Percentiles rank a stretch among this genome's conserved stretches.
These are phyloP conservation scores for Aromia moschata DNA, from an alignment of 2,888 invertebrate genomes.

Conservation along the genomic window DNA sequence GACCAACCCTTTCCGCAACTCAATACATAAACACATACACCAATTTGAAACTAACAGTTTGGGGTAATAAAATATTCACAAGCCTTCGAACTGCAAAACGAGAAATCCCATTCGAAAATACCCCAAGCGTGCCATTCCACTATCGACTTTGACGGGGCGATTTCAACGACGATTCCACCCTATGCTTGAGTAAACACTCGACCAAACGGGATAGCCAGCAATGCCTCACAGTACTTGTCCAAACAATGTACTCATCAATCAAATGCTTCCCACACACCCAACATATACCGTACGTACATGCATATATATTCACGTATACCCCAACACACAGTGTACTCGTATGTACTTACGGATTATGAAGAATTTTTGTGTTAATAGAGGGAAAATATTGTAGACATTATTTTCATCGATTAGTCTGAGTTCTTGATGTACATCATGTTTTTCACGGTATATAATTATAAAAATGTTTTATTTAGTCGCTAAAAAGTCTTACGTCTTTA, in stretches of 20 bases:
- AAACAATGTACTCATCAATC: slow-evolving; percentile 62
- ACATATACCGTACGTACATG: slow-evolving; percentile 17
- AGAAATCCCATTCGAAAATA: slow-evolving; percentile 11
- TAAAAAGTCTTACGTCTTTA: no score
- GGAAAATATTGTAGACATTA: no score
- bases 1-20: no score
- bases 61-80: slow-evolving; percentile 5
- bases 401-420: no score
- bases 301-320: no score
- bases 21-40: background rate
- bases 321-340: no score
- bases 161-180: slow-evolving; percentile 32
- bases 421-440: no score
- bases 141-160: slow-evolving; percentile 11
- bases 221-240: slow-evolving; percentile 57
- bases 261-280: slow-evolving; percentile 54
- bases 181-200: slow-evolving; percentile 57
- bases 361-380: no score
- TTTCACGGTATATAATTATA: no score
- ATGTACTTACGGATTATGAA: background rate
- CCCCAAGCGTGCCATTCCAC: slow-evolving; percentile 1
- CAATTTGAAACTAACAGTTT: slow-evolving; percentile 4
- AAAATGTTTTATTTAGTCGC: no score
- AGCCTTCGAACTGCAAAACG: slow-evolving; percentile 1
- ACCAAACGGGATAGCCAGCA: slow-evolving; percentile 53